Conservation (phyloP, 2,797 vertebrate species). For the Decapterus maruadsi region DNA sequence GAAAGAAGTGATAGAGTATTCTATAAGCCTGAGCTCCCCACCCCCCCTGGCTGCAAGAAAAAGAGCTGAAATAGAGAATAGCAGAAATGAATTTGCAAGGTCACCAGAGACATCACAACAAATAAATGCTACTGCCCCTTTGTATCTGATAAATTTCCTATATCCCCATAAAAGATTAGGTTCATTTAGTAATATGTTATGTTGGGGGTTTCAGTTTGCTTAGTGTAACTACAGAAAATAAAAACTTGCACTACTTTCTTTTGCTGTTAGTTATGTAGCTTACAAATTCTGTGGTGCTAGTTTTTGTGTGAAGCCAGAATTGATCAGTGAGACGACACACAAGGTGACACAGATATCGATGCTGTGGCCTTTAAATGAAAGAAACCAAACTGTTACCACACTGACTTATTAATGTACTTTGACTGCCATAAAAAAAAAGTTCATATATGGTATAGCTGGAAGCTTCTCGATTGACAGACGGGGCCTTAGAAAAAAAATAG, state of each 20-base stretch:
- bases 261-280: background rate
- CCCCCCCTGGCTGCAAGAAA: too few species aligned
- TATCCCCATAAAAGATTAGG: background rate
- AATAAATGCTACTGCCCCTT: background rate
- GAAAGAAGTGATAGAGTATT: too few species aligned
- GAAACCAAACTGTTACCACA: background rate
- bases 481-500: background rate
- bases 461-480: background rate
- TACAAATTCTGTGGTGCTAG: background rate
- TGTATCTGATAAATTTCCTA: background rate
- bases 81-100: too few species aligned
- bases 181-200: too few species aligned
- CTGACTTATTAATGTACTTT: background rate
- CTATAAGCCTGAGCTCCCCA: too few species aligned
- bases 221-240: background rate
- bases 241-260: background rate
- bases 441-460: too few species aligned
- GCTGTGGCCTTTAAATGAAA: conserved; percentile 1
- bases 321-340: conserved; percentile 9
- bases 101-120: too few species aligned
- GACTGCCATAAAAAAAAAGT: background rate
- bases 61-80: too few species aligned
- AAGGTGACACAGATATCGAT: background rate
- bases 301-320: background rate
- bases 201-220: background rate